Evolutionary conservation across 2,797 vertebrate species (phyloP).

Genomic region (Pachyuromys duprasi): DNA sequence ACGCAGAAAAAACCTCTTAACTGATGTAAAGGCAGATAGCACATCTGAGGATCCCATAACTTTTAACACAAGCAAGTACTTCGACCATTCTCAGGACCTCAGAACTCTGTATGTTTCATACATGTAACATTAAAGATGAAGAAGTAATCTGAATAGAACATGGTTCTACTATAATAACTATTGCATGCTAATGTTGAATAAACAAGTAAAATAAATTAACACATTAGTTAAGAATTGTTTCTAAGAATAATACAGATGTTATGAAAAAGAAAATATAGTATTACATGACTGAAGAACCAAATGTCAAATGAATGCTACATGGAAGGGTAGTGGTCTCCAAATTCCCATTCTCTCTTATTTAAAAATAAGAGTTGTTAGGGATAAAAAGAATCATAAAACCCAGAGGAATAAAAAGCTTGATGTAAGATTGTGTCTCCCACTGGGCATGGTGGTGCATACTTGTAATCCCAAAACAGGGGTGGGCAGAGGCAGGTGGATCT

Average conservation of each 20-base stretch:
- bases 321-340: background rate
- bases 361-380: background rate
- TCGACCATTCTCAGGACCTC: background rate
- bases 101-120: background rate
- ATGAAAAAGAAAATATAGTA: background rate
- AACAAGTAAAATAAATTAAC: background rate
- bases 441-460: no score
- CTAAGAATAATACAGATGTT: background rate
- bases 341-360: background rate
- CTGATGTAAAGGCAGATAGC: background rate
- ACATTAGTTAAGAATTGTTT: slow-evolving; percentile 37
- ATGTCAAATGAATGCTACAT: background rate
- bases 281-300: background rate
- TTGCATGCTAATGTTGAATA: background rate
- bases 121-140: background rate
- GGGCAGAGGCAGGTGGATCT: no score
- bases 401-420: background rate
- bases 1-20: background rate
- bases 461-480: no score
- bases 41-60: background rate
- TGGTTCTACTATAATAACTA: background rate
- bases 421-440: background rate
- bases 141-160: background rate
- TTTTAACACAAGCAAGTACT: background rate
- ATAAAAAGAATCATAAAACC: background rate